phyloP scores from a whole-genome alignment of 2,113 vertebrate genomes.

The Sisor rabdophorus region DNA sequence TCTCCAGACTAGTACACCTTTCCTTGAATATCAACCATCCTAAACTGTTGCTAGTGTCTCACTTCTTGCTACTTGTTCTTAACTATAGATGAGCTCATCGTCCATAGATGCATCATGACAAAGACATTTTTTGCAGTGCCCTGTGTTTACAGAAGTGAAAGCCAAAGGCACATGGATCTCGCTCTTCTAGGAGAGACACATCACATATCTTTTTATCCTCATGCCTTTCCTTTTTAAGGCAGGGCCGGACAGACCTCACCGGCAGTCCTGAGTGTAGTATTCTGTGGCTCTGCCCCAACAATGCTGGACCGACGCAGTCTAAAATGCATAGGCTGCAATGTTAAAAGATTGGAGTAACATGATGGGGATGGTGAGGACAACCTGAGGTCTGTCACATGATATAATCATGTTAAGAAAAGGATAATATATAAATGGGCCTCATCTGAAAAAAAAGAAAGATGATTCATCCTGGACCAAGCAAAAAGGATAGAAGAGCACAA shows the following conservation, averaged over 20 bases:
- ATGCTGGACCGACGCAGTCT: slow-evolving; percentile 46
- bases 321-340: slow-evolving; percentile 46
- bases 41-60: too few species aligned
- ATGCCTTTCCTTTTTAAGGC: slow-evolving; percentile 85
- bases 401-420: slow-evolving; percentile 14
- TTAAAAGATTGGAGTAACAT: slow-evolving; percentile 45
- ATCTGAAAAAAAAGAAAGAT: background rate
- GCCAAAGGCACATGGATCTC: background rate
- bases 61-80: background rate
- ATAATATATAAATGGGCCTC: background rate
- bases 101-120: slow-evolving; percentile 10
- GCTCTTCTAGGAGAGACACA: slow-evolving; percentile 11
- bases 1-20: background rate
- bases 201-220: slow-evolving; percentile 41
- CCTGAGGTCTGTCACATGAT: background rate
- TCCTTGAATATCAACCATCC: background rate
- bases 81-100: slow-evolving; percentile 8
- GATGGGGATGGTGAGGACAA: background rate
- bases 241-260: slow-evolving; percentile 49
- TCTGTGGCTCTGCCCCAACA: slow-evolving; percentile 36
- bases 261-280: background rate
- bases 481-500: background rate
- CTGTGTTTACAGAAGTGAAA: slow-evolving; percentile 45
- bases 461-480: background rate
- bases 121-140: slow-evolving; percentile 29